Percentiles rank a stretch among this genome's conserved stretches.
Conservation (phyloP, 2,797 vertebrate species). For the Phataginus tricuspis region DNA sequence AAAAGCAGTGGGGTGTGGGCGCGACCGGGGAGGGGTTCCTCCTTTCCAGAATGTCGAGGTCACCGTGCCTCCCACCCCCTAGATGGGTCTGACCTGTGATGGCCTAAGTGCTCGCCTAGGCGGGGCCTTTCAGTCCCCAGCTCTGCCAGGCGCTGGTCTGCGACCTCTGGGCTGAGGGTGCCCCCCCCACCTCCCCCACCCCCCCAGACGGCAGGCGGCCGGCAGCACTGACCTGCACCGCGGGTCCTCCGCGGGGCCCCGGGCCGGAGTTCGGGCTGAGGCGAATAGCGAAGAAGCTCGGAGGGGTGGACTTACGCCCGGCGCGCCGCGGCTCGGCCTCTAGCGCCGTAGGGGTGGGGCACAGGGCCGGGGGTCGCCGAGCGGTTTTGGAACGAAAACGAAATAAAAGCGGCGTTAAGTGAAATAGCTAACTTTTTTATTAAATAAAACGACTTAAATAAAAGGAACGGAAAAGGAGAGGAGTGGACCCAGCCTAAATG, state of each 20-base stretch:
- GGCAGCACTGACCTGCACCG: conserved; percentile 77
- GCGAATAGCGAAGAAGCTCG: neutral
- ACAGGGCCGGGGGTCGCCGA: conserved; percentile 6
- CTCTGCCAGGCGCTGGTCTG: neutral
- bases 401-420: conserved; percentile 81
- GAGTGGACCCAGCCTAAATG: conserved; percentile 59
- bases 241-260: conserved; percentile 60
- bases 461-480: conserved; percentile 77
- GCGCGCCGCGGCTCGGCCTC: neutral
- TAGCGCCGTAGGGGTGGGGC: conserved; percentile 7
- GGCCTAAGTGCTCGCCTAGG: too few species aligned
- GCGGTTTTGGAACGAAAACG: conserved; percentile 69
- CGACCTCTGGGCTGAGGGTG: neutral
- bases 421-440: conserved; percentile 83
- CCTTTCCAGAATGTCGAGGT: neutral
- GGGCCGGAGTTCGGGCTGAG: neutral
- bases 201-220: neutral
- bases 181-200: neutral
- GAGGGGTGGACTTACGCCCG: neutral
- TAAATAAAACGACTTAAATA: conserved; percentile 84
- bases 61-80: neutral
- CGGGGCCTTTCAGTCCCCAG: neutral
- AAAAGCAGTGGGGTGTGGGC: neutral
- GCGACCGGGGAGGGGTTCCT: neutral
- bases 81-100: neutral